Conservation (phyloP, 2,797 vertebrate genomes). For the Lagocephalus sceleratus region DNA sequence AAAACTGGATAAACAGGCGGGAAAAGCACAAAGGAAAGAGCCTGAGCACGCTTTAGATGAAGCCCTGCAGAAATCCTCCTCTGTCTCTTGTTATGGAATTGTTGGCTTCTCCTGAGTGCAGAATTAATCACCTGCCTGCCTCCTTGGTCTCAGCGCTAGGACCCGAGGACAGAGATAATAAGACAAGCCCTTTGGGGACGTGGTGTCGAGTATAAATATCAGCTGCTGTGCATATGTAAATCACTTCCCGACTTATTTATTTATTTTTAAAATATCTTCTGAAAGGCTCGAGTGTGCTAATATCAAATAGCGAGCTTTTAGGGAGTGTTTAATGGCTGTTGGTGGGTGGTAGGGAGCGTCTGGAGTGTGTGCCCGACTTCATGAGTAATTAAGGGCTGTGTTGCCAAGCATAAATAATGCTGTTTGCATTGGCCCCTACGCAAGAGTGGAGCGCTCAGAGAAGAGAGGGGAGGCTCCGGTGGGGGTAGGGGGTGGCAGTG, state of each 20-base stretch:
- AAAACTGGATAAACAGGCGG: slow-evolving; percentile 37
- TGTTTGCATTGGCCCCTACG: slow-evolving; percentile 93
- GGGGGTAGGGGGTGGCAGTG: slow-evolving; percentile 11
- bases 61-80: slow-evolving; percentile 71
- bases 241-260: slow-evolving; percentile 80
- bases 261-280: slow-evolving; percentile 72
- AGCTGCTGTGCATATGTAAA: slow-evolving; percentile 99
- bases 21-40: slow-evolving; percentile 39
- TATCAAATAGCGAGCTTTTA: slow-evolving; percentile 98
- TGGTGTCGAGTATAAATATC: slow-evolving; percentile 93
- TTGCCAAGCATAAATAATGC: slow-evolving; percentile 99
- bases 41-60: slow-evolving; percentile 29
- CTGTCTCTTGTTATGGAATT: slow-evolving; percentile 86
- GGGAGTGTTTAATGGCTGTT: slow-evolving; percentile 97
- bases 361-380: slow-evolving; percentile 88
- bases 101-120: slow-evolving; percentile 89
- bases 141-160: slow-evolving; percentile 89
- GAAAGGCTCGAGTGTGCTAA: slow-evolving; percentile 96
- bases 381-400: slow-evolving; percentile 99
- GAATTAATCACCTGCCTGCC: slow-evolving; percentile 99
- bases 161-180: slow-evolving; percentile 97
- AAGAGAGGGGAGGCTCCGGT: slow-evolving; percentile 48
- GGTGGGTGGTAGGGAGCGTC: slow-evolving; percentile 92
- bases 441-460: slow-evolving; percentile 77
- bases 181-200: slow-evolving; percentile 95